Evolutionary conservation across 2,888 invertebrate species (phyloP).

Genomic region (Heliconius aoede): DNA sequence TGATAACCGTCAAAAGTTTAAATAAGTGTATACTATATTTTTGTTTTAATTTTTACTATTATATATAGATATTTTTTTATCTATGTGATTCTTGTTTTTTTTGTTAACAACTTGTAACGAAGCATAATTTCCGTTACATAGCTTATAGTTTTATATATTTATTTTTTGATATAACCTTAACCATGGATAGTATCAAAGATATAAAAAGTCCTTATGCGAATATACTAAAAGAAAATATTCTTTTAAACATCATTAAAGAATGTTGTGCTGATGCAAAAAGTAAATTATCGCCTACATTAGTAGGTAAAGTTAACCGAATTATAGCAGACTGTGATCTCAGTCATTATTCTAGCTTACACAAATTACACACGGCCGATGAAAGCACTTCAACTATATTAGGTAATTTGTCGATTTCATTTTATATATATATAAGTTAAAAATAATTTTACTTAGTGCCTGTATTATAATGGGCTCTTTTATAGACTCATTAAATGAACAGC

Average conservation of each 20-base stretch:
- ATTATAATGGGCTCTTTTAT: too few relatives aligned
- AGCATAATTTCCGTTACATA: not conserved
- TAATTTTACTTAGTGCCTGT: too few relatives aligned
- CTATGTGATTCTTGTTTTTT: not conserved
- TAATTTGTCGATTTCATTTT: slow-evolving; percentile 46
- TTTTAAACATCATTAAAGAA: slow-evolving; percentile 71
- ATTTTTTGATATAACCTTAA: not conserved
- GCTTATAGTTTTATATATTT: not conserved
- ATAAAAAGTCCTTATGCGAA: slow-evolving; percentile 57
- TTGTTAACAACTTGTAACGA: not conserved
- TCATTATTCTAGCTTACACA: slow-evolving; percentile 73
- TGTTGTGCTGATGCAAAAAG: slow-evolving; percentile 60
- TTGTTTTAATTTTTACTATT: not conserved
- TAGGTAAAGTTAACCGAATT: slow-evolving; percentile 71
- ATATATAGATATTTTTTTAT: not conserved
- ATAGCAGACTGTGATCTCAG: slow-evolving; percentile 73
- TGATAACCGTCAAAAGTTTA: slow-evolving; percentile 16
- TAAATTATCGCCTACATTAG: slow-evolving; percentile 62
- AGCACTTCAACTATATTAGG: slow-evolving; percentile 73
- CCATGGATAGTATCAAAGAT: slow-evolving; percentile 68
- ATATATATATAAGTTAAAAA: not conserved
- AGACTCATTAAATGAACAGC: too few relatives aligned
- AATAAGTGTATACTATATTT: not conserved
- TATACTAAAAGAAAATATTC: slow-evolving; percentile 64
- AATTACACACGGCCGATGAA: slow-evolving; percentile 70